Conservation (phyloP, 2,888 invertebrate genomes). For the Lithophane leautieri region DNA sequence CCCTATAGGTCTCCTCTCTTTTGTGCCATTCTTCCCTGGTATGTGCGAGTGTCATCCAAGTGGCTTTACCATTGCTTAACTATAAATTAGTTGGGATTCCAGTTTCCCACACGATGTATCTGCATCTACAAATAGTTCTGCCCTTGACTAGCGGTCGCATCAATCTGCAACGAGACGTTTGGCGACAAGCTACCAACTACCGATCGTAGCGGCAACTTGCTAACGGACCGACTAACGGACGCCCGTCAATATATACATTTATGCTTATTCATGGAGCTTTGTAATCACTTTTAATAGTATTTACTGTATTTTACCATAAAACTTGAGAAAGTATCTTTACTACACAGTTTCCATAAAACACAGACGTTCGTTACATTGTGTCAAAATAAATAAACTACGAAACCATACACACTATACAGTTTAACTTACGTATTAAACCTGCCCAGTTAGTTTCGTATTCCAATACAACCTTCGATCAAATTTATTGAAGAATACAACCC, state of each 20-base stretch:
- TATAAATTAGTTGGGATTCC: not conserved
- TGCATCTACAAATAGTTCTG: not conserved
- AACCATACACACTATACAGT: not conserved
- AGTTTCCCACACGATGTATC: not conserved
- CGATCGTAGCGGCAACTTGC: conserved; percentile 28
- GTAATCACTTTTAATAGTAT: conserved; percentile 52
- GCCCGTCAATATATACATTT: conserved; percentile 38
- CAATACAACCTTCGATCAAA: no score
- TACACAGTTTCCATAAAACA: not conserved
- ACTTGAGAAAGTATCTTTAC: not conserved
- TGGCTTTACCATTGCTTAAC: not conserved
- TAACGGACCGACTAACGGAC: conserved; percentile 57
- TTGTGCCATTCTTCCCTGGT: no score
- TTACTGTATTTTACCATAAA: conserved; percentile 45
- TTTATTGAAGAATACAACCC: no score
- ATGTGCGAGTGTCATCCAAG: no score
- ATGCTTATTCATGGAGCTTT: conserved; percentile 54
- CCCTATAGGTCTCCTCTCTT: no score
- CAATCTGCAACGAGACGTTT: conserved; percentile 17
- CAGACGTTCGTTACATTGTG: not conserved
- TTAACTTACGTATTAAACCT: not conserved
- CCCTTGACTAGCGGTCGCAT: conserved; percentile 16
- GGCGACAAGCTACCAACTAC: conserved; percentile 24
- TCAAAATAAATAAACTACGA: not conserved
- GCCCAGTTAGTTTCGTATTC: not conserved